phyloP scores from a whole-genome alignment of 2,888 invertebrate genomes.

The Amphipoea oculea region DNA sequence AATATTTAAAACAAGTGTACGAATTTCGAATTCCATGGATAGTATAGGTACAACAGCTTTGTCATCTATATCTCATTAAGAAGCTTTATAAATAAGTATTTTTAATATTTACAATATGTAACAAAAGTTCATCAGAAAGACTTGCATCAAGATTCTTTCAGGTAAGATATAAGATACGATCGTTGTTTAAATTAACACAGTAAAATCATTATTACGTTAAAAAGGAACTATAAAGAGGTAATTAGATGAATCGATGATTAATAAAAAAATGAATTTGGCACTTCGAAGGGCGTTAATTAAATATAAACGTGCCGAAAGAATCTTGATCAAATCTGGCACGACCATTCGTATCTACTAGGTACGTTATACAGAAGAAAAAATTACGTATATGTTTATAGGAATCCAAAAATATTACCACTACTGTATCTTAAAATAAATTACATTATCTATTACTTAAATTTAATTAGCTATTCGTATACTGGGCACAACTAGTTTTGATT shows the following conservation, averaged over 20 bases:
- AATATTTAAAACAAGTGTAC: constrained; percentile 80
- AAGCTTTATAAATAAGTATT: constrained; percentile 80
- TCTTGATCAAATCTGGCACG: constrained; percentile 79
- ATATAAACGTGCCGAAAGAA: constrained; percentile 80
- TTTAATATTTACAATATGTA: constrained; percentile 86
- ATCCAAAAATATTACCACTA: constrained; percentile 90
- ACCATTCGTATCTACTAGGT: constrained; percentile 59
- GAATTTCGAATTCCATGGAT: constrained; percentile 75
- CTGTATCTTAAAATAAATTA: constrained; percentile 90
- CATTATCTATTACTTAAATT: constrained; percentile 82
- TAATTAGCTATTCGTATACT: constrained; percentile 90
- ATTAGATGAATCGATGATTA: constrained; percentile 76
- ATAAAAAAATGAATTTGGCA: constrained; percentile 86
- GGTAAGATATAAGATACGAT: constrained; percentile 47
- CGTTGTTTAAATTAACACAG: constrained; percentile 70
- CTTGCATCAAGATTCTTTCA: constrained; percentile 84
- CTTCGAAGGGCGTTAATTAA: constrained; percentile 79
- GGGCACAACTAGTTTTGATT: constrained; percentile 91
- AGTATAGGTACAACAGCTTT: constrained; percentile 57
- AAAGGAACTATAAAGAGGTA: constrained; percentile 82
- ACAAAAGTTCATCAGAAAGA: constrained; percentile 78
- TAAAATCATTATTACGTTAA: constrained; percentile 71
- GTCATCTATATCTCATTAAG: constrained; percentile 55
- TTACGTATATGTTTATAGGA: constrained; percentile 91
- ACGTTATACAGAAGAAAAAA: constrained; percentile 83